Evolutionary conservation across 2,113 vertebrate species (phyloP).

Genomic region (Brienomyrus longianalis): DNA sequence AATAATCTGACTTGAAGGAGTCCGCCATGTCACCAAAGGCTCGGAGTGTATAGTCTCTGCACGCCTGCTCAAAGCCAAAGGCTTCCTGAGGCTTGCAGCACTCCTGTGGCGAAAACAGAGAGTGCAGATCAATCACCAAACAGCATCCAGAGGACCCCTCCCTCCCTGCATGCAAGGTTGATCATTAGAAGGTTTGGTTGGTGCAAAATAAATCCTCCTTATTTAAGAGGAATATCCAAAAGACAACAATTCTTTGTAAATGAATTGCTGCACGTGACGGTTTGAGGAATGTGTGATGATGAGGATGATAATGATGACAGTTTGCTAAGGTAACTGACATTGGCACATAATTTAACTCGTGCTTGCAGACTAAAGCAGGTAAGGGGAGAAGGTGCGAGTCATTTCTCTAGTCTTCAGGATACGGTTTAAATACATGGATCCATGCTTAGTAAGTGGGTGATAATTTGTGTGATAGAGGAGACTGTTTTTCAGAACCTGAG

Average conservation of each 20-base stretch:
- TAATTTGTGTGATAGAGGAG: slow-evolving; percentile 8
- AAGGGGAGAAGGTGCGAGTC: background rate
- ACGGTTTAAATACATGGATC: background rate
- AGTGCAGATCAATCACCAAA: background rate
- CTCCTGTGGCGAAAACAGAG: slow-evolving; percentile 63
- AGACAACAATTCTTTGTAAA: background rate
- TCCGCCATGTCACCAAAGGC: slow-evolving; percentile 96
- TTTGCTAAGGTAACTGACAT: background rate
- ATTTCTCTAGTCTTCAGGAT: background rate
- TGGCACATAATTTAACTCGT: background rate
- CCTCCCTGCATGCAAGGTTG: background rate
- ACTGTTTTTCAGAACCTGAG: slow-evolving; percentile 67
- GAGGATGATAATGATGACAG: background rate
- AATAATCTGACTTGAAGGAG: slow-evolving; percentile 96
- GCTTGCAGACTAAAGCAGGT: background rate
- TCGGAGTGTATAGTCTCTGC: slow-evolving; percentile 85
- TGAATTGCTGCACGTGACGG: background rate
- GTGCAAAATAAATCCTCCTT: background rate
- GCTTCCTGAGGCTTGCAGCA: slow-evolving; percentile 92
- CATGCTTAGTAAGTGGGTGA: background rate
- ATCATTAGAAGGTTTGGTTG: background rate
- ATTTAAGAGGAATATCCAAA: background rate
- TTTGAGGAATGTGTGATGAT: background rate
- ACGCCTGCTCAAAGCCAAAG: slow-evolving; percentile 94
- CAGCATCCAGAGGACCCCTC: background rate